Evolutionary conservation across 2,113 vertebrate species (phyloP).

Genomic region (Tragulus kanchil): DNA sequence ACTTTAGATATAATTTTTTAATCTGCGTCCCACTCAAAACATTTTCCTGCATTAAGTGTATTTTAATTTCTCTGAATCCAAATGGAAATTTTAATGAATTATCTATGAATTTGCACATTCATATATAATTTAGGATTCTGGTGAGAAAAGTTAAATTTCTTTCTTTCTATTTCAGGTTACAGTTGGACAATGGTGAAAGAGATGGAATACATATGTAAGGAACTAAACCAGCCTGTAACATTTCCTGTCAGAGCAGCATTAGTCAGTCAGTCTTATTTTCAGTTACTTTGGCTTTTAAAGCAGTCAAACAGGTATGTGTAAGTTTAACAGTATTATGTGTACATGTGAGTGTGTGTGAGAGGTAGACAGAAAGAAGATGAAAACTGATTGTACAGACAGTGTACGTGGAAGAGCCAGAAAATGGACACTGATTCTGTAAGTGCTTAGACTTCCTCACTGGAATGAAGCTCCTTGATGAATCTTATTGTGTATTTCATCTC

Average conservation of each 20-base stretch:
- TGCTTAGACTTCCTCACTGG: background rate
- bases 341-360: background rate
- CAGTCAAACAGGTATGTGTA: slow-evolving; percentile 91
- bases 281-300: slow-evolving; percentile 92
- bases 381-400: background rate
- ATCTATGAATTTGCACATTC: background rate
- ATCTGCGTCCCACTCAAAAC: background rate
- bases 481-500: background rate
- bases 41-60: slow-evolving; percentile 20
- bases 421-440: background rate
- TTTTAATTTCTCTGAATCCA: slow-evolving; percentile 49
- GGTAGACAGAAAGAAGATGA: background rate
- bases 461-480: background rate
- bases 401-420: background rate
- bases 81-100: background rate
- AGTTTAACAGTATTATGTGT: background rate
- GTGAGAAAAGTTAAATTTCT: background rate
- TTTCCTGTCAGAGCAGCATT: slow-evolving; percentile 94
- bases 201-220: slow-evolving; percentile 92
- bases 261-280: slow-evolving; percentile 89
- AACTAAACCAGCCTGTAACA: slow-evolving; percentile 90
- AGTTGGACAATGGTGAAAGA: slow-evolving; percentile 93
- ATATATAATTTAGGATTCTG: background rate
- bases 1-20: slow-evolving; percentile 38
- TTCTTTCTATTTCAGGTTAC: slow-evolving; percentile 89